Conservation (phyloP, 1,140 invertebrate species). For the Penaeus chinensis region DNA sequence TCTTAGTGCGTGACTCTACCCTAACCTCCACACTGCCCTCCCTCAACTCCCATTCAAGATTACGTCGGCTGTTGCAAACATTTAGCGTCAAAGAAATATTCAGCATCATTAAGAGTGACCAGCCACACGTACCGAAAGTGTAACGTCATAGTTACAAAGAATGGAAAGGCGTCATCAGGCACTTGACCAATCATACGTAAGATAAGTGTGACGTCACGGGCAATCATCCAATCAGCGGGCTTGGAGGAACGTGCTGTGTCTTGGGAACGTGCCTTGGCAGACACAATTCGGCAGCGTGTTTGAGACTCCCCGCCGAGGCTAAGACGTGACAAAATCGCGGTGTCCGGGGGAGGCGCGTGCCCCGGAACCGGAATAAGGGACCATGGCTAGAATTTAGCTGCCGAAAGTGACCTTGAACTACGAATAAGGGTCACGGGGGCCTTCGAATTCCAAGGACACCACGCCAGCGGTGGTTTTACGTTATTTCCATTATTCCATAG, state of each 20-base stretch:
- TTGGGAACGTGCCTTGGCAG: conserved; percentile 32
- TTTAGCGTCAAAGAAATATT: no score
- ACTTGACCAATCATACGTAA: no score
- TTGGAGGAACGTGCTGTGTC: conserved; percentile 14
- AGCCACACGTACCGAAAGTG: no score
- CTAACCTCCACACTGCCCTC: not conserved
- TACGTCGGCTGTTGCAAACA: no score
- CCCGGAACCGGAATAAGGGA: conserved; percentile 31
- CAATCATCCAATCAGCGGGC: not conserved
- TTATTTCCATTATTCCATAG: no score
- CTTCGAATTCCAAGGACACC: not conserved
- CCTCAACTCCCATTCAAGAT: not conserved
- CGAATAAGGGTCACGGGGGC: conserved; percentile 19
- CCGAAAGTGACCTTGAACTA: conserved; percentile 26
- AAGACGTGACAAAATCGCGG: conserved; percentile 20
- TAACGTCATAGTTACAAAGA: no score
- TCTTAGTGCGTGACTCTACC: conserved; percentile 8
- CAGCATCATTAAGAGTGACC: no score
- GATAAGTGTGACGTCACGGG: not conserved
- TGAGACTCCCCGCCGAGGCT: not conserved
- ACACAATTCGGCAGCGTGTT: conserved; percentile 12
- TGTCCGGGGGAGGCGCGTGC: conserved; percentile 12
- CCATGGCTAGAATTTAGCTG: conserved; percentile 29
- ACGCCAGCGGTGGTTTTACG: no score
- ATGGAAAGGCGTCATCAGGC: no score